Base-by-base conservation (phyloP, 2,888 invertebrate species). In the Lithophane semibrunnea region DNA sequence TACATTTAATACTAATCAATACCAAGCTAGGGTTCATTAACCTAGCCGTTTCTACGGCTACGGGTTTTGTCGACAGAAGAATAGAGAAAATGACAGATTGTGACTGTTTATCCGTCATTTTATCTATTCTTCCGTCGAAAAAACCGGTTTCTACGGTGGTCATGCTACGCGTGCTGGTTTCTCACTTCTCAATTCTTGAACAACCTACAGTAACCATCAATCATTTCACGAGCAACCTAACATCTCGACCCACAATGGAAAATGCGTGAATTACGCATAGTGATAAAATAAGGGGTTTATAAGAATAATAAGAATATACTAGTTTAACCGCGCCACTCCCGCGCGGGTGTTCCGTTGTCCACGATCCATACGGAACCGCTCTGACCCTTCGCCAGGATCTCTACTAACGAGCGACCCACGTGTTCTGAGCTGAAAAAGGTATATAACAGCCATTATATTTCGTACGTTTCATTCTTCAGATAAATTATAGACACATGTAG, bases 361-460 rank as follows among this genome's bases (percentile, higher is more conserved):
- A 98, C 97, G 61, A 98, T 93, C 98, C 98, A 98, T 76, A 98
- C 97, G 0, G 97, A 97, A n/a, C 98, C 98, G 90, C 97, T 98
- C 86, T 97, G 97, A 16, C 97, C 98, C 88, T 97, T 97, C 79
- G 97, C 97, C 56, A 98, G 93, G 54, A 98, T 95, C 77, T 98
- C 97, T 60, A 98, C 95, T 79, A 98, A 92, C 21, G 97, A 97
- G 87, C 97, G 97, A 0, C 97, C 98, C n/a, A 98, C 97, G 91
- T 98, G 97, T 82, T 98, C 98, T 13, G 97, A 95, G 88, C 98
- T 98, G 95, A 7, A 97, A 81, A 49, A 9, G 54, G 5, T 37
- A 16, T 10, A 54, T 42, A 24, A 12, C 8, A 54, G 47, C 8
- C 5, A 9, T 75, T n/a, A n/a, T n/a, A n/a, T n/a, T n/a, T n/a